Evolutionary conservation across 35 echinoderm and acorn worm species (phyloP).

Genomic region (Lytechinus pictus): DNA sequence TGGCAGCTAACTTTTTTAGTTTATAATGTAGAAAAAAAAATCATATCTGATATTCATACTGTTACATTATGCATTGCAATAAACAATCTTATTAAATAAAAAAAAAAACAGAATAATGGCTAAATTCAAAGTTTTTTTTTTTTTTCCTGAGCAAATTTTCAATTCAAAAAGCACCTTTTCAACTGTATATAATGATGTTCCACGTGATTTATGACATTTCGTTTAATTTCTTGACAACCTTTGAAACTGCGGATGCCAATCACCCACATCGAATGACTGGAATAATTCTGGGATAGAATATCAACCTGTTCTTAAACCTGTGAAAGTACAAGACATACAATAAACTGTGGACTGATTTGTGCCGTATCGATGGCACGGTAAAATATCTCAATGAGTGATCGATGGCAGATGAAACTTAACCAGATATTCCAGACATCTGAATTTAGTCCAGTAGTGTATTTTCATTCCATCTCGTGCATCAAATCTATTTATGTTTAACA

Average conservation of each 20-base stretch:
- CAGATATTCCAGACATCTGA: not conserved
- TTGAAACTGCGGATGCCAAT: not conserved
- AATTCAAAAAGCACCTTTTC: no score
- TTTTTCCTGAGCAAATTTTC: no score
- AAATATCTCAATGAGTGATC: not conserved
- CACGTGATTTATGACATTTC: no score
- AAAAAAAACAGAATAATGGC: no score
- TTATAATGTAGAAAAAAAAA: no score
- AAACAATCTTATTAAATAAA: no score
- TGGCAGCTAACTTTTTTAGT: no score
- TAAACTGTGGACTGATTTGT: not conserved
- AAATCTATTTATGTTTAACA: not conserved
- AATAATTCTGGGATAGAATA: not conserved
- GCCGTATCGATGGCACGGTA: not conserved
- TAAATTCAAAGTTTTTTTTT: no score
- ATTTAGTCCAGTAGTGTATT: not conserved
- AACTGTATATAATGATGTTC: no score
- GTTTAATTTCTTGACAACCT: not conserved
- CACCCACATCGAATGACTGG: not conserved
- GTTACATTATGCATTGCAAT: no score
- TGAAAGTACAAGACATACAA: not conserved
- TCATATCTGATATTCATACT: no score
- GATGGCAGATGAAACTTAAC: not conserved
- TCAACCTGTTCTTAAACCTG: not conserved
- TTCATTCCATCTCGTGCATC: not conserved